These are phyloP conservation scores for Seriola quinqueradiata DNA, from an alignment of 2,113 vertebrate genomes.

Conservation along the genomic window DNA sequence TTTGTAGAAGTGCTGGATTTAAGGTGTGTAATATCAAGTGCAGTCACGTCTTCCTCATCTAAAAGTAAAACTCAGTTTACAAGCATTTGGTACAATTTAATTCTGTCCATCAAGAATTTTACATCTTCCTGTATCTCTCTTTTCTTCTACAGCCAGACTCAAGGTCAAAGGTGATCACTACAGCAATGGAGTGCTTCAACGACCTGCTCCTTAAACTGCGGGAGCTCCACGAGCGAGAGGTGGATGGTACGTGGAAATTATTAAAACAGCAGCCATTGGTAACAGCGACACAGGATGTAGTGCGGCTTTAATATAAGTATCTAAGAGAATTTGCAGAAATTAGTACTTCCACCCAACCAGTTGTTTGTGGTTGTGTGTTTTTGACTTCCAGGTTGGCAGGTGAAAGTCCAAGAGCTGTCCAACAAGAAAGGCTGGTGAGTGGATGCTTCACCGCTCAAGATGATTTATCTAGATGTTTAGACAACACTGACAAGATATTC, in stretches of 20 bases:
- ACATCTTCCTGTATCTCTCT: background rate
- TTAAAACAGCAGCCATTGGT: background rate
- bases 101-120: background rate
- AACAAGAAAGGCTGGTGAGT: constrained; percentile 94
- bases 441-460: background rate
- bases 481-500: constrained; percentile 29
- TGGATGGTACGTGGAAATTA: constrained; percentile 84
- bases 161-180: background rate
- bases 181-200: constrained; percentile 86
- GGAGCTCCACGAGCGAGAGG: constrained; percentile 92
- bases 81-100: background rate
- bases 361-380: background rate
- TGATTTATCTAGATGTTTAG: constrained; percentile 8
- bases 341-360: background rate
- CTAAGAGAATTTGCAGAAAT: background rate
- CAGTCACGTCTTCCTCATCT: background rate
- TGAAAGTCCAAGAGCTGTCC: constrained; percentile 91
- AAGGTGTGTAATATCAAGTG: background rate
- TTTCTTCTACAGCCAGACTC: constrained; percentile 9
- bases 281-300: too few species aligned
- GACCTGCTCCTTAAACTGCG: constrained; percentile 90
- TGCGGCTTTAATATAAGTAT: too few species aligned
- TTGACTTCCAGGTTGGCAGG: constrained; percentile 87
- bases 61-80: background rate
- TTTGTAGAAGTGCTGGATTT: background rate